Evolutionary conservation across 2,797 vertebrate genomes (phyloP), one percentile per base, ranked within the genome.

Genomic region (Scolopax rusticola): DNA sequence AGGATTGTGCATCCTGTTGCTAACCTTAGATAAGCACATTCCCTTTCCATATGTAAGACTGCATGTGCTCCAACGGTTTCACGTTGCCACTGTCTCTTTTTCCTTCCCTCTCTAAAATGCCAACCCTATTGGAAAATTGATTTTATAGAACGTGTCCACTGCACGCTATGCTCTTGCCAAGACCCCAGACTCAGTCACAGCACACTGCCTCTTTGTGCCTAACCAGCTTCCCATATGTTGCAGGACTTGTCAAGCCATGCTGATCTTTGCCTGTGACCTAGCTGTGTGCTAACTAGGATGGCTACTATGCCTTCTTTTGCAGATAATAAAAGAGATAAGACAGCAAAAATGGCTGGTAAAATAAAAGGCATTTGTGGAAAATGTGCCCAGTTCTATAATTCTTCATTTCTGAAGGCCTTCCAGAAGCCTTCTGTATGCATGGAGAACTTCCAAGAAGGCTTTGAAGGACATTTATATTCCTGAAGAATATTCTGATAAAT

Each of bases 21-120:
- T 86, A 93, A 76, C 18, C 32, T 54, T 43, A 77, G 91, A 95
- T 95, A 97, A 96, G 67, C 64, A 88, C 32, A 64, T 89, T 50
- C 38, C 77, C 33, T 94, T 93, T 96, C 89, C 84, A 50, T 57
- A 48, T 4, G 12, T 81, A 89, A 67, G 87, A 82, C 80, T 8
- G 15, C 30, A 9, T 6, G n/a, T 11, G 63, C 85, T 40, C 28
- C 0, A 0, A 84, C 11, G 17, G 82, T 68, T 89, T 86, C 80
- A 70, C 84, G 77, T 54, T 33, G 40, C 48, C 74, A 27, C 38
- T 27, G 28, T 19, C 63, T 92, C 74, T 88, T 90, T 75, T 64
- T 86, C 41, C 65, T 78, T 85, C 83, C 60, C 40, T 53, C 90
- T 68, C 60, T 57, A 84, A 91, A 96, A 93, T 89, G 79, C 93